Percentiles rank a stretch among this genome's conserved stretches.
Evolutionary conservation across 1,140 invertebrate genomes (phyloP).

Genomic region (Phymorhynchus buccinoides): DNA sequence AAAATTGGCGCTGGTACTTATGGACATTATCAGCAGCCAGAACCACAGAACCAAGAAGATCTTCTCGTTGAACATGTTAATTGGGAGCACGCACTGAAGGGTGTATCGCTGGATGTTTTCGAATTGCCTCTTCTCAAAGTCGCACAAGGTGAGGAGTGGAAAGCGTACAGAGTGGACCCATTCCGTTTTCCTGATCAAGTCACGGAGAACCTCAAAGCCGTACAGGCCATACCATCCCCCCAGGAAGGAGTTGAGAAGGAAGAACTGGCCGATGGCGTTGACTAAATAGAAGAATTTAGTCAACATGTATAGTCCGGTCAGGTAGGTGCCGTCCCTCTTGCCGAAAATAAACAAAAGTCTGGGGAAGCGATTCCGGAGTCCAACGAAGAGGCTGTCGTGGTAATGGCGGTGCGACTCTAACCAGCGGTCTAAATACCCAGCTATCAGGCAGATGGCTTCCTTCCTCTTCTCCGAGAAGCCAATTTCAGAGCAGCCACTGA

Average conservation of each 20-base stretch:
- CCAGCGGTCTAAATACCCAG: slow-evolving; percentile 66
- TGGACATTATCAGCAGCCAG: slow-evolving; percentile 62
- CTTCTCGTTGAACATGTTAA: slow-evolving; percentile 77
- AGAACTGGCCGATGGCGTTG: slow-evolving; percentile 65
- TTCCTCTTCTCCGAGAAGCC: slow-evolving; percentile 59
- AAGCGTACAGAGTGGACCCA: slow-evolving; percentile 56
- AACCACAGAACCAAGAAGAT: slow-evolving; percentile 73
- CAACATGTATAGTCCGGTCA: slow-evolving; percentile 73
- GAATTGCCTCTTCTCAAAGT: slow-evolving; percentile 75
- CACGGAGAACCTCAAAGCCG: slow-evolving; percentile 41
- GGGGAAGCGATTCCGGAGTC: slow-evolving; percentile 61
- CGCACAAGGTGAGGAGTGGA: slow-evolving; percentile 75
- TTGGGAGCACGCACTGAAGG: slow-evolving; percentile 76
- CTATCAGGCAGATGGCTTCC: slow-evolving; percentile 62
- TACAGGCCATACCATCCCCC: slow-evolving; percentile 43
- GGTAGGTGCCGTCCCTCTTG: slow-evolving; percentile 73
- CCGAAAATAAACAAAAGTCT: slow-evolving; percentile 57
- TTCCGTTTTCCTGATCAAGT: not conserved
- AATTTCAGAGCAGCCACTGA: slow-evolving; percentile 60
- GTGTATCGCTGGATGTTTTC: slow-evolving; percentile 68
- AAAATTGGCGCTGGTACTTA: slow-evolving; percentile 71
- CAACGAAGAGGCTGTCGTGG: slow-evolving; percentile 58
- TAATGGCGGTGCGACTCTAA: slow-evolving; percentile 67
- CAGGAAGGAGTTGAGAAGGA: slow-evolving; percentile 65
- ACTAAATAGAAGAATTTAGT: slow-evolving; percentile 62